Evolutionary conservation across 2,113 vertebrate genomes (phyloP).

Genomic region (Leucosticte australis): DNA sequence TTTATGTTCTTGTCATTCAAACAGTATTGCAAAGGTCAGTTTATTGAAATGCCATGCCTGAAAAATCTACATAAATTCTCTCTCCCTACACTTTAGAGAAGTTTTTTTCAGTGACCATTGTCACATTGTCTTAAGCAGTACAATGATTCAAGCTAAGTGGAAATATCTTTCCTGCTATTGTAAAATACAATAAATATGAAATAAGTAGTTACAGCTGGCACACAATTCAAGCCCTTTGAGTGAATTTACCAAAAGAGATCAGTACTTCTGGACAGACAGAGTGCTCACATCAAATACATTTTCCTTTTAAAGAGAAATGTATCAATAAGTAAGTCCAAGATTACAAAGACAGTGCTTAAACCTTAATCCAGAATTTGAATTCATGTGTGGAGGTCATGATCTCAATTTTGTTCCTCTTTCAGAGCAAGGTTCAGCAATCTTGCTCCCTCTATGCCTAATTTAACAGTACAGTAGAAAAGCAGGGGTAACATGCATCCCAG

Average conservation of each 20-base stretch:
- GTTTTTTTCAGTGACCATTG: neutral
- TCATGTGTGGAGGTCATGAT: neutral
- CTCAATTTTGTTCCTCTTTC: neutral
- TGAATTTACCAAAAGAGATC: neutral
- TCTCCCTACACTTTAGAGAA: neutral
- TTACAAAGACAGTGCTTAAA: neutral
- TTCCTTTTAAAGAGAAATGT: neutral
- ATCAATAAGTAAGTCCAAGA: neutral
- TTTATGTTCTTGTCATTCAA: conserved; percentile 4
- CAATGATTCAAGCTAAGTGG: neutral
- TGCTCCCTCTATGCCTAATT: neutral
- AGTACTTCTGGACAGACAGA: neutral
- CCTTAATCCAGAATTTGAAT: neutral
- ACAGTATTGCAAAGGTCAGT: neutral
- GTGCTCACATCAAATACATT: neutral
- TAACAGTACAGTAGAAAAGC: neutral
- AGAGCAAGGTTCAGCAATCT: neutral
- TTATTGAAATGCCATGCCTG: conserved; percentile 19
- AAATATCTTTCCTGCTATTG: neutral
- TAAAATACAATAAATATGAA: neutral
- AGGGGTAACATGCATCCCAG: too few species aligned
- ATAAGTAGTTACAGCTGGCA: neutral
- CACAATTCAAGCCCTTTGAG: neutral
- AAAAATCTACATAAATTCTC: neutral
- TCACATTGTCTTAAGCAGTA: neutral